phyloP scores from a whole-genome alignment of 2,797 vertebrate genomes.

The Oceanodroma leucorhoa region DNA sequence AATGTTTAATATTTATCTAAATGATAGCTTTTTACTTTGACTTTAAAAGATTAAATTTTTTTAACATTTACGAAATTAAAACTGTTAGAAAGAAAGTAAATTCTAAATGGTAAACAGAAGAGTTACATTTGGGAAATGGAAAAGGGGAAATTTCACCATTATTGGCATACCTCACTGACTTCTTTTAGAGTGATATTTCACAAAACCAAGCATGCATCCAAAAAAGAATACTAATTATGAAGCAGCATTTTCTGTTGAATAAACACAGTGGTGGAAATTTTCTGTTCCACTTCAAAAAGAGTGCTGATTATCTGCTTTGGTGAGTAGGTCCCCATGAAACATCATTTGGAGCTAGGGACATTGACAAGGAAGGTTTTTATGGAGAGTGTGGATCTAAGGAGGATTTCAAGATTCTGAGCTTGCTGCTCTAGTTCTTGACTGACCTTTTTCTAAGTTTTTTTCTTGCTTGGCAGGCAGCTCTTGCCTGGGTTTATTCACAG shows the following conservation, averaged over 20 bases:
- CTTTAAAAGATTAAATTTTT: background rate
- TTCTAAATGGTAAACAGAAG: background rate
- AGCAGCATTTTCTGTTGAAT: background rate
- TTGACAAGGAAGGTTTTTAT: background rate
- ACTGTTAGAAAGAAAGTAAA: background rate
- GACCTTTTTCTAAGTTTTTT: background rate
- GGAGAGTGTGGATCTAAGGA: background rate
- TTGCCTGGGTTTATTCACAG: background rate
- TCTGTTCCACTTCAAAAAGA: background rate
- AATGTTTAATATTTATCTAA: background rate
- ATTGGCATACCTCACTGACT: background rate
- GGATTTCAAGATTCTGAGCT: background rate
- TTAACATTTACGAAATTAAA: background rate
- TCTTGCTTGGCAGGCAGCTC: background rate
- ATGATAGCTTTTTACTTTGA: background rate
- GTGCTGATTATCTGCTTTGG: background rate
- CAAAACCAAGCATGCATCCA: background rate
- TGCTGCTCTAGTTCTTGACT: background rate
- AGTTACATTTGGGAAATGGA: background rate
- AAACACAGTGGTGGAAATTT: background rate
- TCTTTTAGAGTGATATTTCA: background rate
- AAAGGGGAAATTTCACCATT: background rate
- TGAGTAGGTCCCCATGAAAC: background rate
- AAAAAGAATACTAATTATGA: background rate
- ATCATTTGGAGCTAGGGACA: background rate